phyloP scores from a whole-genome alignment of 1,140 invertebrate genomes.

The Epicauta chinensis region DNA sequence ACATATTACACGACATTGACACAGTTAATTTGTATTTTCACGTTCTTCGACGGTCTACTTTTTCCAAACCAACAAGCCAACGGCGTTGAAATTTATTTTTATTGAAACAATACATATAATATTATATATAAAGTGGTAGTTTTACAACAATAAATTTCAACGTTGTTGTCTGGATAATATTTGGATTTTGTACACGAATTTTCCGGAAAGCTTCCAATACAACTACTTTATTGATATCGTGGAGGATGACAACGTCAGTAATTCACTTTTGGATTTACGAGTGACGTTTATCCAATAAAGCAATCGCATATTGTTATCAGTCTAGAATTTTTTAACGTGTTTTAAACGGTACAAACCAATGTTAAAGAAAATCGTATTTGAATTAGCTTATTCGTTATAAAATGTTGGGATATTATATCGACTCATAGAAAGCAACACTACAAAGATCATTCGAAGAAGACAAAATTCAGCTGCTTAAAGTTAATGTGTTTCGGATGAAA shows the following conservation, averaged over 20 bases:
- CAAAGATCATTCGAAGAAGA: too few relatives aligned
- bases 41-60: too few relatives aligned
- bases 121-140: conserved; percentile 2
- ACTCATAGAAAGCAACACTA: too few relatives aligned
- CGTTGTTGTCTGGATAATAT: neutral
- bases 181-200: neutral
- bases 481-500: too few relatives aligned
- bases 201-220: neutral
- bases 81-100: too few relatives aligned
- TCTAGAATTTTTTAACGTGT: neutral
- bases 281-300: conserved; percentile 11
- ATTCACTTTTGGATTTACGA: conserved; percentile 10
- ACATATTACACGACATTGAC: conserved; percentile 14
- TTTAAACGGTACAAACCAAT: too few relatives aligned
- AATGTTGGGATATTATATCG: too few relatives aligned
- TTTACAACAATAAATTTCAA: neutral
- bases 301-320: conserved; percentile 3
- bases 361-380: too few relatives aligned
- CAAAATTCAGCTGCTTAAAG: too few relatives aligned
- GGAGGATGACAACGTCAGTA: neutral
- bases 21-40: conserved; percentile 12
- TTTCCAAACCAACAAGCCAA: too few relatives aligned
- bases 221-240: conserved; percentile 6
- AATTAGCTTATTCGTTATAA: too few relatives aligned
- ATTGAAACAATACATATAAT: too few relatives aligned